phyloP scores from a whole-genome alignment of 2,888 invertebrate genomes.

The Gonocerus acuteangulatus region DNA sequence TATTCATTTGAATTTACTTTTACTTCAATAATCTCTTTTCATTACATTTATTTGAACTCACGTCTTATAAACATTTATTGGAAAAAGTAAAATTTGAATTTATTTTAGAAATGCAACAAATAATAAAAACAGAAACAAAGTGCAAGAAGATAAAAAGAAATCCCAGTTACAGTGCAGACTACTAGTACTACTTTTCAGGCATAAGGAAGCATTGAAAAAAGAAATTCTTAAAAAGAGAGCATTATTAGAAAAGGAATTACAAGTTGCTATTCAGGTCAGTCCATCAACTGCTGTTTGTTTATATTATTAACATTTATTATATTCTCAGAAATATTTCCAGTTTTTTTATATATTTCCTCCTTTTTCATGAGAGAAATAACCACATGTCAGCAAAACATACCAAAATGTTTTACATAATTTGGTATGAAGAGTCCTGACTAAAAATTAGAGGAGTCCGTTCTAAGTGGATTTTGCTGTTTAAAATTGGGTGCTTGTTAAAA shows the following conservation, averaged over 20 bases:
- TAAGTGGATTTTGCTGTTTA: too few relatives aligned
- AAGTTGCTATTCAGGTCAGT: conserved; percentile 72
- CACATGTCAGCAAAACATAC: too few relatives aligned
- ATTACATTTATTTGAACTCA: too few relatives aligned
- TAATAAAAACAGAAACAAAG: conserved; percentile 31
- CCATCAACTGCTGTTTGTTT: too few relatives aligned
- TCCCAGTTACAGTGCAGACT: conserved; percentile 52
- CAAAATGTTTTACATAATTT: too few relatives aligned
- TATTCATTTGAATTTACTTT: too few relatives aligned
- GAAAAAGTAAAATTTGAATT: too few relatives aligned
- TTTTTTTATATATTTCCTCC: background rate
- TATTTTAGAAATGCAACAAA: conserved; percentile 21
- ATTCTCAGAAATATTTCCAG: background rate
- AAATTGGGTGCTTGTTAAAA: too few relatives aligned
- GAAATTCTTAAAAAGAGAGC: conserved; percentile 87
- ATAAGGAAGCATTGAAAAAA: conserved; percentile 86
- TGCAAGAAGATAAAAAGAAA: conserved; percentile 50
- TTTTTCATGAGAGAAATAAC: background rate
- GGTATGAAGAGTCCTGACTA: too few relatives aligned
- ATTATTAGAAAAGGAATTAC: conserved; percentile 78
- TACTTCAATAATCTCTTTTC: too few relatives aligned
- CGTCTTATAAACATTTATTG: too few relatives aligned
- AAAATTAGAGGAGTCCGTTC: too few relatives aligned
- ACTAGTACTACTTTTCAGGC: conserved; percentile 70
- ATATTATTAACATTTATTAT: background rate